These are phyloP conservation scores for Apodemia mormo DNA, from an alignment of 2,888 invertebrate species.

Conservation along the genomic window DNA sequence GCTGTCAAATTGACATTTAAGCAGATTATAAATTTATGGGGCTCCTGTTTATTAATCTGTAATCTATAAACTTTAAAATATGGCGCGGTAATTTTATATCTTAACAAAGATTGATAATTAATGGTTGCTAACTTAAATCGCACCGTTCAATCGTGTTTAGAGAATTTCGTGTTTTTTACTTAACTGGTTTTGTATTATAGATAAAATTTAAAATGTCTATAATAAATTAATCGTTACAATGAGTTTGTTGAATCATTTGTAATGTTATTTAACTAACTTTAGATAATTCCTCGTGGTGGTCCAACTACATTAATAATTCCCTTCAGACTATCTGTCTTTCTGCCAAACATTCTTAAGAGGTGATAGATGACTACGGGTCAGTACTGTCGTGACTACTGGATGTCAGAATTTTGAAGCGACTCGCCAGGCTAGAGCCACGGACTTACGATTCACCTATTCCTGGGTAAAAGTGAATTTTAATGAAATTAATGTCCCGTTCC, in stretches of 20 bases:
- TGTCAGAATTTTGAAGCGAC: too few relatives aligned
- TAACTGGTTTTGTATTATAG: slow-evolving; percentile 40
- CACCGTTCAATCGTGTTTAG: slow-evolving; percentile 41
- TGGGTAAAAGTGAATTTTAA: too few relatives aligned
- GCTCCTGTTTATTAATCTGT: slow-evolving; percentile 7
- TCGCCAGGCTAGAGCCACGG: too few relatives aligned
- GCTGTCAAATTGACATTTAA: neutral
- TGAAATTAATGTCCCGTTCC: too few relatives aligned
- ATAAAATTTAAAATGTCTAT: slow-evolving; percentile 32
- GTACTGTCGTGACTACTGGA: too few relatives aligned
- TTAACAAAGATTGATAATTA: slow-evolving; percentile 61
- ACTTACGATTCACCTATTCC: too few relatives aligned
- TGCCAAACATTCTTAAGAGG: too few relatives aligned
- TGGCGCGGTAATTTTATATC: slow-evolving; percentile 51
- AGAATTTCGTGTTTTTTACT: slow-evolving; percentile 37
- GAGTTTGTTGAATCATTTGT: neutral
- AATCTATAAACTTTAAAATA: neutral
- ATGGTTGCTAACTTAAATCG: slow-evolving; percentile 44
- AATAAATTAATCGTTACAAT: slow-evolving; percentile 37
- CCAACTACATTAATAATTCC: too few relatives aligned
- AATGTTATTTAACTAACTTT: neutral
- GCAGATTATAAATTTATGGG: slow-evolving; percentile 46
- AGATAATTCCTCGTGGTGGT: neutral
- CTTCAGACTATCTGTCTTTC: too few relatives aligned
- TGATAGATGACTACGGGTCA: too few relatives aligned